Percentiles rank a stretch among this genome's conserved stretches.
phyloP scores from a whole-genome alignment of 2,888 invertebrate species.

The Hirtodrosophila cameraria region DNA sequence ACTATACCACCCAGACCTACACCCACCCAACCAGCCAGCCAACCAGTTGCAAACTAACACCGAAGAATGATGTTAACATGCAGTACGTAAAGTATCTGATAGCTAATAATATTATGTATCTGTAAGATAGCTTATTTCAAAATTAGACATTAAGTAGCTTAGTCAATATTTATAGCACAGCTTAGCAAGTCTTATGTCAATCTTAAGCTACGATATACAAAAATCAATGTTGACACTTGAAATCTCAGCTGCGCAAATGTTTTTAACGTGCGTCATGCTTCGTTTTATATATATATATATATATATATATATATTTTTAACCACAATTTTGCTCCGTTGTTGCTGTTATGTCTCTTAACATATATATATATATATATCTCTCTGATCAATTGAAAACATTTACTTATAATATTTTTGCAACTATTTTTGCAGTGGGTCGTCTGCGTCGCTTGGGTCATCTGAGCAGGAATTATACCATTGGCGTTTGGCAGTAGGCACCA shows the following conservation, averaged over 20 bases:
- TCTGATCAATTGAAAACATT: background rate
- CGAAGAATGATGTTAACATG: conserved; percentile 74
- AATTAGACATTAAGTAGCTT: conserved; percentile 41
- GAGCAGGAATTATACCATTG: conserved; percentile 92
- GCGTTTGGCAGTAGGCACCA: conserved; percentile 82
- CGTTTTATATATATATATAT: conserved; percentile 19
- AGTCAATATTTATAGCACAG: conserved; percentile 46
- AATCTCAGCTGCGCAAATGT: conserved; percentile 36
- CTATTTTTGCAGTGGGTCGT: conserved; percentile 85
- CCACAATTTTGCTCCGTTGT: conserved; percentile 38
- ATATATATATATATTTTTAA: too few relatives aligned
- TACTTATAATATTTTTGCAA: conserved; percentile 29
- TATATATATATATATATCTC: too few relatives aligned
- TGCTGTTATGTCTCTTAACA: conserved; percentile 56
- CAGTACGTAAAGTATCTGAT: conserved; percentile 70
- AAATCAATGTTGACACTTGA: conserved; percentile 52
- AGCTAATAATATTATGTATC: conserved; percentile 27
- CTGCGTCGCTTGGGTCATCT: conserved; percentile 91
- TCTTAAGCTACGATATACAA: conserved; percentile 19
- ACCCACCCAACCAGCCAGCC: conserved; percentile 40
- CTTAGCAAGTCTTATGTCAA: conserved; percentile 43
- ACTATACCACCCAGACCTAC: conserved; percentile 45
- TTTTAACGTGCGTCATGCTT: conserved; percentile 40
- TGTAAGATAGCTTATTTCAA: conserved; percentile 22
- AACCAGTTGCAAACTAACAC: conserved; percentile 72